These are phyloP conservation scores for Elegia similella DNA, from an alignment of 2,888 invertebrate species.

Conservation along the genomic window DNA sequence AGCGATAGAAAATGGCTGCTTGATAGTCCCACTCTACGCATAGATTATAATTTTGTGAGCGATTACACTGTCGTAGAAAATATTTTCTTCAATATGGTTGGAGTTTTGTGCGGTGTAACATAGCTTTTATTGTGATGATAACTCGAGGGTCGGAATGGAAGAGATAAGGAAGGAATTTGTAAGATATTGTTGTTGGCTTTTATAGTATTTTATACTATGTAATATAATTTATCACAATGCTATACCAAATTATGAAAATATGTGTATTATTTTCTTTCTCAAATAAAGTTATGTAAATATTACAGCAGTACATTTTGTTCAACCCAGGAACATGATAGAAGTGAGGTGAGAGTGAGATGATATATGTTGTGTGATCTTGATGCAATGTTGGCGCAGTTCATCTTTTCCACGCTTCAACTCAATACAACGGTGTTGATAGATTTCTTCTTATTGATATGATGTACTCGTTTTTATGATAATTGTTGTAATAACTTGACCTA, in stretches of 20 bases:
- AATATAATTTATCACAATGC: slow-evolving; percentile 16
- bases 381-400: too few relatives aligned
- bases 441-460: too few relatives aligned
- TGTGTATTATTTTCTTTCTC: slow-evolving; percentile 6
- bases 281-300: slow-evolving; percentile 15
- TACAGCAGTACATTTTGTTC: background rate
- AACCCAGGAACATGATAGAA: too few relatives aligned
- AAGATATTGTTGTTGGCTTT: slow-evolving; percentile 14
- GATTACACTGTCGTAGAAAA: background rate
- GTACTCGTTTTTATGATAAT: too few relatives aligned
- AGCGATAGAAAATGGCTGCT: too few relatives aligned
- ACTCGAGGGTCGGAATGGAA: background rate
- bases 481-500: too few relatives aligned
- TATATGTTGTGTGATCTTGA: too few relatives aligned
- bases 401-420: too few relatives aligned
- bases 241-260: slow-evolving; percentile 11
- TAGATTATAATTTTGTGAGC: background rate
- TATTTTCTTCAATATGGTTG: background rate
- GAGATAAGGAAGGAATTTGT: background rate
- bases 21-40: too few relatives aligned
- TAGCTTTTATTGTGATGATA: slow-evolving; percentile 26
- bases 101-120: slow-evolving; percentile 14
- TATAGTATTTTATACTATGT: slow-evolving; percentile 22
- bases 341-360: too few relatives aligned
- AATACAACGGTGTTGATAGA: too few relatives aligned